Base-by-base conservation (phyloP, 2,113 vertebrate genomes). In the Columba janthina region DNA sequence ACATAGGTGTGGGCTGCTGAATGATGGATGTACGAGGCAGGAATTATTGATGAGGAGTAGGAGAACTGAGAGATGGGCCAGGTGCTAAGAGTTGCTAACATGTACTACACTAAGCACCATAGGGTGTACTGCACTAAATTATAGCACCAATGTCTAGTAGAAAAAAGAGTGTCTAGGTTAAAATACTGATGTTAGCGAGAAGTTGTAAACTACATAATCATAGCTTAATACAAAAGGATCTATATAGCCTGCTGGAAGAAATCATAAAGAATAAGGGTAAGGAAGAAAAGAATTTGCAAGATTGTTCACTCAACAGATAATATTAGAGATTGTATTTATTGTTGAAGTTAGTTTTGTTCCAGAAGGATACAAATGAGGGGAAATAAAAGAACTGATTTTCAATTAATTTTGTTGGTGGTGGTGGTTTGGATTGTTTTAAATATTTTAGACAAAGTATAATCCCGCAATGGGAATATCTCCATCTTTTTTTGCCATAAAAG, bases 31-130 rank as follows among this genome's bases (percentile, higher is more conserved):
- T 48, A 40, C 24, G 57, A 94, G 61, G n/a, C 61, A 87, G 53
- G 44, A 94, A 69, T 94, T 96, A 89, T n/a, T 92, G 84, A 78
- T 92, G 80, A 91, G 19, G 44, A 89, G 61, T 82, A 94, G 90
- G 85, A 97, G 91, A 94, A 69, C 70, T 94, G 80, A 94, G 93
- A 93, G 89, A 77, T 46, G 14, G 46, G 16, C 54, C 74, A 88
- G 73, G 50, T 91, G 54, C 58, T 78, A 15, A 26, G 50, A 89
- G 44, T 65, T 21, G 32, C 32, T 77, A 92, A 67, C 16, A 17
- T 28, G 17, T 76, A 69, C 57, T 36, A 65, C 29, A n/a, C 21
- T 67, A 50, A 75, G 61, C 20, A 58, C 40, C 80, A 85, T 79
- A 78, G 58, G 81, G 91, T 94, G 22, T 54, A 19, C 3, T 5